Evolutionary conservation across 2,113 vertebrate species (phyloP), one percentile per base, ranked within the genome.

Genomic region (Urocynchramus pylzowi): DNA sequence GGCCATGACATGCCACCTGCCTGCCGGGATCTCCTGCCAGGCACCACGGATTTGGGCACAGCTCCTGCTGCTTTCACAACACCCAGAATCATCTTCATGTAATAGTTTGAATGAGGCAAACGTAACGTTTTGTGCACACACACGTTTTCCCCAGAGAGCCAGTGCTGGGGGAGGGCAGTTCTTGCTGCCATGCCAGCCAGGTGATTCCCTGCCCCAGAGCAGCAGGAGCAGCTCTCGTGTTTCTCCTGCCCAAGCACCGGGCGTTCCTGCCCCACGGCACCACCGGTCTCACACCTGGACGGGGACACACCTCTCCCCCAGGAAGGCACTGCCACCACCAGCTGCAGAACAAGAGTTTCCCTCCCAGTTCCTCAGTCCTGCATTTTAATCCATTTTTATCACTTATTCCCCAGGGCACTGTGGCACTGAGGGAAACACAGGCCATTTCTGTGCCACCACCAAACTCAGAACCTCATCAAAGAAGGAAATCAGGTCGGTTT

Each of bases 251-350:
- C 8, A 4, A 13, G 75, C 75, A 7, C 53, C 0, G 0, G 33
- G 45, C 0, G 0, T 23, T 76, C 18, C 20, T 3, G 11, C 60
- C 26, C 54, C 49, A 17, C 1, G 1, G 31, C 64, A 33, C 41
- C 8, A 0, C 28, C 0, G 0, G 4, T 26, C 12, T 26, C 8
- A 12, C 47, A 4, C 8, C 33, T 26, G 7, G 1, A 6, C 2
- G 0, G 0, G 47, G 47, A 63, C 2, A 1, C 20, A 7, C 41
- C 52, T 56, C 47, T 37, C 13, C 47, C 42, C 13, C 3, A 4
- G 65, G 37, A 16, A 33, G 22, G 5, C 5, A 5, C 37, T 5
- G 2, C 24, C n/a, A 10, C 24, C 11, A 0, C n/a, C 7, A 0
- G 23, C 68, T n/a, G 64, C 41, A 15, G 33, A 31, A 8, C 10